Percentiles rank a stretch among this genome's conserved stretches.
Evolutionary conservation across 1,140 invertebrate genomes (phyloP).

Genomic region (Ceratosolen fusciceps): DNA sequence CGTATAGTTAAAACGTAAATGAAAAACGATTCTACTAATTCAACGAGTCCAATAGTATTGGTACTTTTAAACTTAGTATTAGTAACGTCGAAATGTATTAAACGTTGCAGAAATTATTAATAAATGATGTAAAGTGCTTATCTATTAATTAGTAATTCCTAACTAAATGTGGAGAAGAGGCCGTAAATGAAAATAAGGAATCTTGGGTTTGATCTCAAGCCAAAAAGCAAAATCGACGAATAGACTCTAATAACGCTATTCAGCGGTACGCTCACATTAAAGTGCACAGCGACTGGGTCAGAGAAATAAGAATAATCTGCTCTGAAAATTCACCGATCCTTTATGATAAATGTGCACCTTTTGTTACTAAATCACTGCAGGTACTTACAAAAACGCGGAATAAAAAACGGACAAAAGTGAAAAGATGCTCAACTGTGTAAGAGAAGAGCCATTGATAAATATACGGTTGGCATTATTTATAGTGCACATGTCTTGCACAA

Average conservation of each 20-base stretch:
- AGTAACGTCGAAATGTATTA: too few species aligned
- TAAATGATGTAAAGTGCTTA: too few species aligned
- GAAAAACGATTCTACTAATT: too few species aligned
- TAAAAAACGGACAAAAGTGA: background rate
- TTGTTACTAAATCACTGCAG: background rate
- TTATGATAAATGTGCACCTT: background rate
- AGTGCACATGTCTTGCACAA: background rate
- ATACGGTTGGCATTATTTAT: background rate
- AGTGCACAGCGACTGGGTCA: background rate
- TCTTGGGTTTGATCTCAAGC: background rate
- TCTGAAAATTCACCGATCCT: background rate
- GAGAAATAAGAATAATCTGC: background rate
- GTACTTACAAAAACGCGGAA: background rate
- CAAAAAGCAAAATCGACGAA: background rate
- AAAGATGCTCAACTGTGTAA: background rate
- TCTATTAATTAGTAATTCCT: too few species aligned
- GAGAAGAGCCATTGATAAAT: background rate
- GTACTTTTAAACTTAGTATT: too few species aligned
- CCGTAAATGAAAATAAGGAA: background rate
- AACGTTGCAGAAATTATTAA: too few species aligned
- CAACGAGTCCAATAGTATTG: too few species aligned
- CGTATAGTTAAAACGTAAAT: too few species aligned
- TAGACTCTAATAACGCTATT: background rate
- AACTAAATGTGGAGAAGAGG: background rate
- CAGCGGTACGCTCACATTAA: background rate